These are phyloP conservation scores for Globia sparganii DNA, from an alignment of 2,888 invertebrate genomes.

Conservation along the genomic window DNA sequence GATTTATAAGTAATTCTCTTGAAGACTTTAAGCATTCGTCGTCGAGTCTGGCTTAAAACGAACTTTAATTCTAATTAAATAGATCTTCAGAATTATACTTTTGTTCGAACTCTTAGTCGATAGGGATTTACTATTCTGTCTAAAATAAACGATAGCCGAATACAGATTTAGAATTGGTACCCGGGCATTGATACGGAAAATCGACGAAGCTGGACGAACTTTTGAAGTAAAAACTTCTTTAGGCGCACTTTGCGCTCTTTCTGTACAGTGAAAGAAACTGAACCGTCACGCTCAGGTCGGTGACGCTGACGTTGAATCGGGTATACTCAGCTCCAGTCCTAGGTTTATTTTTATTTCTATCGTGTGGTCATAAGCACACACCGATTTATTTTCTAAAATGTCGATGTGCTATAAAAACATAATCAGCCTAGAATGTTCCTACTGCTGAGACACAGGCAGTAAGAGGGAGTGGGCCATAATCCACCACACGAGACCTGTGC, in stretches of 20 bases:
- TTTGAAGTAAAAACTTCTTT: constrained; percentile 1
- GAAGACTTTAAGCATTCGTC: constrained; percentile 26
- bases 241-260: not conserved
- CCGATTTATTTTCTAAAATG: not conserved
- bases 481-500: not conserved
- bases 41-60: constrained; percentile 20
- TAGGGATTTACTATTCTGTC: not conserved
- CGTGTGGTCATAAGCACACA: not conserved
- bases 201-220: not conserved
- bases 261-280: not conserved
- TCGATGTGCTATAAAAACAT: not conserved
- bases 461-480: not conserved
- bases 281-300: not conserved
- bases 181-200: not conserved
- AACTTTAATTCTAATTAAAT: constrained; percentile 40
- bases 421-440: not conserved
- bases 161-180: too few species aligned
- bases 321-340: not conserved
- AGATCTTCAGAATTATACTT: not conserved
- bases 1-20: constrained; percentile 21
- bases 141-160: not conserved
- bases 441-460: not conserved
- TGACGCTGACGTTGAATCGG: not conserved
- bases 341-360: not conserved
- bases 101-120: not conserved